Percentiles rank a stretch among this genome's conserved stretches.
phyloP scores from a whole-genome alignment of 2,888 invertebrate genomes.

The Rosalia funebris region DNA sequence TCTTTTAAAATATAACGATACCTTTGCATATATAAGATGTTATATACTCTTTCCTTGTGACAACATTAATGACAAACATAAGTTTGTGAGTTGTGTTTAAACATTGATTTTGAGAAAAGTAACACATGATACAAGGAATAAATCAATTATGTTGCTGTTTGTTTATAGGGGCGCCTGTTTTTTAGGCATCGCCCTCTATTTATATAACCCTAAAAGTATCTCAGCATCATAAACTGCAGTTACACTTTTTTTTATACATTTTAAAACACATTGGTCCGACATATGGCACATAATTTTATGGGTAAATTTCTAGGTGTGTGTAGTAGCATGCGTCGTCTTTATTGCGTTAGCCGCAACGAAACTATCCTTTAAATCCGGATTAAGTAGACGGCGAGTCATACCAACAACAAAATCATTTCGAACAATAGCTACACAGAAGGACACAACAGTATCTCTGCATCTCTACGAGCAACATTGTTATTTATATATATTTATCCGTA shows the following conservation, averaged over 20 bases:
- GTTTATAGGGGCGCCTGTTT: constrained; percentile 9
- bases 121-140: constrained; percentile 2
- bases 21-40: too few relatives aligned
- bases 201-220: background rate
- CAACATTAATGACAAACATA: too few relatives aligned
- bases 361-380: constrained; percentile 31
- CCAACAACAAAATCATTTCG: constrained; percentile 26
- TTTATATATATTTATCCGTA: constrained; percentile 23
- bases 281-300: constrained; percentile 9
- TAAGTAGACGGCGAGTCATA: constrained; percentile 27
- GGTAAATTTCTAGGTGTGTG: constrained; percentile 15
- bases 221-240: background rate
- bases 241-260: too few relatives aligned
- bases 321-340: background rate
- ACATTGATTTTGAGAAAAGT: constrained; percentile 13
- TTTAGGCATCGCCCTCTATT: constrained; percentile 11
- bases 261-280: background rate
- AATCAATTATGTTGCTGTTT: constrained; percentile 15
- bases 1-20: too few relatives aligned
- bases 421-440: constrained; percentile 27
- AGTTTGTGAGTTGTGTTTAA: too few relatives aligned
- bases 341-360: constrained; percentile 3
- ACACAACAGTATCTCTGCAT: constrained; percentile 27
- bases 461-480: constrained; percentile 18
- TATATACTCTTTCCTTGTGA: too few relatives aligned